phyloP scores from a whole-genome alignment of 2,797 vertebrate genomes.

The Xerus rutilus region DNA sequence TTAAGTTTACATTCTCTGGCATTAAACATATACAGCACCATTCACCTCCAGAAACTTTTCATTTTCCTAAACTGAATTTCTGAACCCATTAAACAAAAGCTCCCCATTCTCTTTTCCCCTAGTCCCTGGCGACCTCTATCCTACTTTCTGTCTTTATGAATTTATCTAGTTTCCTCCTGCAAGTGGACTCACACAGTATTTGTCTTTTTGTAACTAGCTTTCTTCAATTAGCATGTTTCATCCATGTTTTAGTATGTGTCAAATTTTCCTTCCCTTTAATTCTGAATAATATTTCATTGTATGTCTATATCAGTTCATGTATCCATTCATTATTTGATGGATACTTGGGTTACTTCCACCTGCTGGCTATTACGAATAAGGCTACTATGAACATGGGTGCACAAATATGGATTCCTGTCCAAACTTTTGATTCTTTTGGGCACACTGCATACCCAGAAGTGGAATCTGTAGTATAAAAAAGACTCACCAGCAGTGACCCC shows the following conservation, averaged over 20 bases:
- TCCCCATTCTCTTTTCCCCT: not conserved
- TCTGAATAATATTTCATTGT: not conserved
- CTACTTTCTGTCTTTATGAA: not conserved
- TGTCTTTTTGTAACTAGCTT: not conserved
- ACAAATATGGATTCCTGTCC: not conserved
- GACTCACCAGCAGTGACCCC: not conserved
- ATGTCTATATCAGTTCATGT: not conserved
- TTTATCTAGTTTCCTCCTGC: not conserved
- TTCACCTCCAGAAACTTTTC: not conserved
- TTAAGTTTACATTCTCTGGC: not conserved
- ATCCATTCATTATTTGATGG: not conserved
- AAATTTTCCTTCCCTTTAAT: not conserved
- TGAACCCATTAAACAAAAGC: not conserved
- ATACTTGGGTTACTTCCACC: not conserved
- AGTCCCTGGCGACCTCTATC: not conserved
- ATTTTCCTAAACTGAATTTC: not conserved
- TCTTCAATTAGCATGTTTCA: not conserved
- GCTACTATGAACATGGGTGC: not conserved
- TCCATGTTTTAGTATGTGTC: not conserved
- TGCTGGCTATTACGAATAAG: not conserved
- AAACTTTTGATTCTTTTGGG: not conserved
- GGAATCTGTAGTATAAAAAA: not conserved
- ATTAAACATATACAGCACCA: not conserved
- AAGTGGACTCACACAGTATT: not conserved
- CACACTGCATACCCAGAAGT: not conserved